These are phyloP conservation scores for Eulithis testata DNA, from an alignment of 2,888 invertebrate species.

Conservation along the genomic window DNA sequence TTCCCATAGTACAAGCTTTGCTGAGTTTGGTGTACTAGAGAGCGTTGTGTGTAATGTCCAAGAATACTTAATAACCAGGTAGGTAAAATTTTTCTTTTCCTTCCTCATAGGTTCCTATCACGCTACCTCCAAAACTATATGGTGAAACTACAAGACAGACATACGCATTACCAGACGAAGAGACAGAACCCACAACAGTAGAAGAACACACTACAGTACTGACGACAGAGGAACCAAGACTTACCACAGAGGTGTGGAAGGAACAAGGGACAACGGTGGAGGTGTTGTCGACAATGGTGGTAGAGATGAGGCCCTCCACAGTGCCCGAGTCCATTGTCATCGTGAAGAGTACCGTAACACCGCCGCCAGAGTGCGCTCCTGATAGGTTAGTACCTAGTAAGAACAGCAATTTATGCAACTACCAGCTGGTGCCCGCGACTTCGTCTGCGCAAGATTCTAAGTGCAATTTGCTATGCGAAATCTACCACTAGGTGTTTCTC, in stretches of 20 bases:
- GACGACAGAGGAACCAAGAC: not conserved
- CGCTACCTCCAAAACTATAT: not conserved
- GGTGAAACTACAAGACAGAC: not conserved
- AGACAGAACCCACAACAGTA: not conserved
- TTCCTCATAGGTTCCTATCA: not conserved
- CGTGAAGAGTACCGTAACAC: conserved; percentile 38
- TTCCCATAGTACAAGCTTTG: no score
- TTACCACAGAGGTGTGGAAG: not conserved
- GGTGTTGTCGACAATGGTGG: not conserved
- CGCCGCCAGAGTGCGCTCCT: conserved; percentile 41
- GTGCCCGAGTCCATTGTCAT: conserved; percentile 27
- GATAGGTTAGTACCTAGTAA: conserved; percentile 40
- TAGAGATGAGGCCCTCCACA: not conserved
- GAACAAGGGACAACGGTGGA: not conserved
- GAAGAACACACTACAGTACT: not conserved
- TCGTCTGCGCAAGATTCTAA: no score
- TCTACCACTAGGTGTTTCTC: no score
- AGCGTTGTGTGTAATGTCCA: no score
- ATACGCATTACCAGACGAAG: not conserved
- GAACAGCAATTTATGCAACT: no score
- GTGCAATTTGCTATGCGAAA: no score
- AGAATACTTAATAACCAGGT: no score
- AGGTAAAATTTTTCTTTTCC: no score
- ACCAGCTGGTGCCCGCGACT: no score
- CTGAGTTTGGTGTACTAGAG: no score